Evolutionary conservation across 1,140 invertebrate species (phyloP).

Genomic region (Rhopalosiphum maidis): DNA sequence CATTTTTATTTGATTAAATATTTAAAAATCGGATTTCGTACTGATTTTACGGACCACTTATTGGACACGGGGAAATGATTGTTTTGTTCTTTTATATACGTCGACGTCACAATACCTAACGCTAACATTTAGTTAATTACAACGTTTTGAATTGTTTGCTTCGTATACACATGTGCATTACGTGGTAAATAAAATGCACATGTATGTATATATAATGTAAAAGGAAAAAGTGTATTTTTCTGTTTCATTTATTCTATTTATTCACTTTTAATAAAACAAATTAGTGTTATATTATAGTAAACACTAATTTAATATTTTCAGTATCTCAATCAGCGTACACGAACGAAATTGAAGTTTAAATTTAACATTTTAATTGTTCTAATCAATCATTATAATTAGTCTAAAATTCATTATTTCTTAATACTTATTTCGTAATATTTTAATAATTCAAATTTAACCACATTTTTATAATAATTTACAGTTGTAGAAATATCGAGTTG

Average conservation of each 20-base stretch:
- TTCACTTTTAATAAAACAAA: neutral
- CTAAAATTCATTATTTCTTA: no score
- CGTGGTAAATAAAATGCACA: neutral
- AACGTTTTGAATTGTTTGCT: neutral
- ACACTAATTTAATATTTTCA: neutral
- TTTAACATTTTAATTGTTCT: no score
- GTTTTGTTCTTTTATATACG: neutral
- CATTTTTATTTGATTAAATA: slow-evolving; percentile 10
- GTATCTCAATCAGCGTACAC: neutral
- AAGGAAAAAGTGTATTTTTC: neutral
- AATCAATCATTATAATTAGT: no score
- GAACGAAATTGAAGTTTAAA: no score
- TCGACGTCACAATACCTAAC: neutral
- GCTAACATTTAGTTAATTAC: slow-evolving; percentile 16
- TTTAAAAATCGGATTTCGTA: neutral
- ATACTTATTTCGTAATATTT: no score
- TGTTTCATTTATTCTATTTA: neutral
- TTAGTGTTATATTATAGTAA: neutral
- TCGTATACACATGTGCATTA: neutral
- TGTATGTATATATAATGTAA: neutral
- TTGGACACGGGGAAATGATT: neutral
- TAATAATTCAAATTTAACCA: no score
- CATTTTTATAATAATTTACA: no score
- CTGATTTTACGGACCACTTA: neutral
- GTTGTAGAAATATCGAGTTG: no score